Evolutionary conservation across 2,797 vertebrate species (phyloP), one percentile per base, ranked within the genome.

Genomic region (Artibeus jamaicensis): DNA sequence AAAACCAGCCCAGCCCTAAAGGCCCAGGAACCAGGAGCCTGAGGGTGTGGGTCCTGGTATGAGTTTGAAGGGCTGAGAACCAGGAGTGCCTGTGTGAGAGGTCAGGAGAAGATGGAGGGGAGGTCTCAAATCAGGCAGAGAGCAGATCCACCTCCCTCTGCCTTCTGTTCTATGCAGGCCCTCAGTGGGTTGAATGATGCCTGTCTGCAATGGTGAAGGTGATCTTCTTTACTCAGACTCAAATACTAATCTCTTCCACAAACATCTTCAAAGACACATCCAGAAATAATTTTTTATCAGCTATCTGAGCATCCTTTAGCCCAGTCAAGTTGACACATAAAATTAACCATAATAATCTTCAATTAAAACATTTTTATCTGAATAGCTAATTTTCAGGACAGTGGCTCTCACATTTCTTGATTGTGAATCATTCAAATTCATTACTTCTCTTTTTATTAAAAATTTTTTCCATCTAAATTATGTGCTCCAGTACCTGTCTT

Each of bases 301-400:
- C 46, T 93, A 44, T 82, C 37, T 57, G 70, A 16, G 55, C 74
- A 73, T 65, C 37, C n/a, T 39, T 53, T 94, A 81, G 82, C n/a
- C 74, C 55, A 81, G 74, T 90, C 81, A 86, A 85, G 42, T 81
- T 94, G 88, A 65, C 82, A 46, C 37, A 46, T 79, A 79, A 91
- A 94, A 73, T 91, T 91, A 85, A 29, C 79, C 21, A 65, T 86
- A 57, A 67, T 46, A 79, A 65, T 21, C 42, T 91, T 85, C n/a
- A 73, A 70, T 74, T 74, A 92, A 95, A 53, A 95, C 65, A 46
- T 90, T 93, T 59, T 65, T 78, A 88, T 0, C 8, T 68, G 77
- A 91, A 87, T 91, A 89, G 21, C 62, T 94, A 93, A 95, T 89
- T 34, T 95, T 96, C 71, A 83, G 0, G 2, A 91, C 71, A 86